These are phyloP conservation scores for Cenopis cana DNA, from an alignment of 2,888 invertebrate genomes.

Conservation along the genomic window DNA sequence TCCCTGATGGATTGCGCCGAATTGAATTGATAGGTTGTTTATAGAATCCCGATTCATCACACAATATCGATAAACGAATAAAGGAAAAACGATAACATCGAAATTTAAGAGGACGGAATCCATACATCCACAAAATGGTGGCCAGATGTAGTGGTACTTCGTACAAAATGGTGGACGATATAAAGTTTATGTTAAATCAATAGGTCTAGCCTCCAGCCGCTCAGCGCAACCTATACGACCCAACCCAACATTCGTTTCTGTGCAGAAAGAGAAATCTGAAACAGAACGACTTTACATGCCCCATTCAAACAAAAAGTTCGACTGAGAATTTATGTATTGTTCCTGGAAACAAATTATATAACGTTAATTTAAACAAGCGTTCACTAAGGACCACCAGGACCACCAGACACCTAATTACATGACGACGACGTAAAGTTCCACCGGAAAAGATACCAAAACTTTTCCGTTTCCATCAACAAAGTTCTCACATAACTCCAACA, in stretches of 20 bases:
- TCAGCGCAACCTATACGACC: conserved; percentile 30
- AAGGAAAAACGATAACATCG: background rate
- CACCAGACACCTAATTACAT: conserved; percentile 24
- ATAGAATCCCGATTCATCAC: background rate
- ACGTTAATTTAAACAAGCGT: conserved; percentile 13
- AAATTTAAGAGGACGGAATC: background rate
- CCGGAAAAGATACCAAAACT: conserved; percentile 36
- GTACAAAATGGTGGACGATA: conserved; percentile 75
- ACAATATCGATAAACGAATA: background rate
- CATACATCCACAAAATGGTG: conserved; percentile 61
- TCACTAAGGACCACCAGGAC: too few relatives aligned
- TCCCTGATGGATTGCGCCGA: conserved; percentile 18
- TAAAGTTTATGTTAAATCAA: conserved; percentile 73
- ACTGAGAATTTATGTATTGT: background rate
- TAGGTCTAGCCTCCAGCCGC: conserved; percentile 54
- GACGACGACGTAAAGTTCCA: conserved; percentile 3
- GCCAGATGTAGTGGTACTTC: conserved; percentile 59
- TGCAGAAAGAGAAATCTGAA: background rate
- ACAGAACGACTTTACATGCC: background rate
- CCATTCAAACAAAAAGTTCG: background rate
- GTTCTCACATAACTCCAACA: conserved; percentile 44
- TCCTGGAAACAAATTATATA: background rate
- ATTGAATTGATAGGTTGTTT: background rate
- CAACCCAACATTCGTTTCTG: background rate
- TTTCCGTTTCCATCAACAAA: conserved; percentile 42